These are phyloP conservation scores for Uropetala carovei DNA, from an alignment of 2,888 invertebrate genomes.

Conservation along the genomic window DNA sequence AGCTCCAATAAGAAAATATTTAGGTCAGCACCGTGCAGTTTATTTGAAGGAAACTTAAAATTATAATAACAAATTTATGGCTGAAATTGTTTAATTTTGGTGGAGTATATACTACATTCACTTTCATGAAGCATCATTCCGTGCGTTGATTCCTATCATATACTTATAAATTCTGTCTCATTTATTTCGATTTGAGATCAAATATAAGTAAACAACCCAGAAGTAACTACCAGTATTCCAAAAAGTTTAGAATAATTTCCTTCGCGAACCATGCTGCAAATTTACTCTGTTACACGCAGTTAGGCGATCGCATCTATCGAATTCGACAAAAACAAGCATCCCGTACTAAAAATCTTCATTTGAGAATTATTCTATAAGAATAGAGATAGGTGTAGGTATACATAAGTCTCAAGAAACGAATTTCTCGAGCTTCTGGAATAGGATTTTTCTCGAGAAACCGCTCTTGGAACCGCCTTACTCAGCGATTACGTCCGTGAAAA, in stretches of 20 bases:
- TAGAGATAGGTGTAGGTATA: neutral
- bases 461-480: neutral
- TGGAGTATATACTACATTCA: too few relatives aligned
- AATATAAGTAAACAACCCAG: neutral
- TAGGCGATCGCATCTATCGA: neutral
- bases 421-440: constrained; percentile 18
- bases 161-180: too few relatives aligned
- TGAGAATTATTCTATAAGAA: neutral
- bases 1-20: too few relatives aligned
- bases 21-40: too few relatives aligned
- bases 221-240: too few relatives aligned
- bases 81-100: too few relatives aligned
- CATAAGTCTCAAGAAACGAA: neutral
- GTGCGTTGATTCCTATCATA: too few relatives aligned
- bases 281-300: neutral
- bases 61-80: too few relatives aligned
- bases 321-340: too few relatives aligned
- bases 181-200: neutral
- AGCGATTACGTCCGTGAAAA: constrained; percentile 17
- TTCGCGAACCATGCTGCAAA: neutral
- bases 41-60: too few relatives aligned
- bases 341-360: neutral
- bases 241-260: neutral
- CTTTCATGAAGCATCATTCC: too few relatives aligned
- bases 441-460: neutral